Percentiles rank a stretch among this genome's conserved stretches.
Evolutionary conservation across 2,113 vertebrate species (phyloP).

Genomic region (Xenus cinereus): DNA sequence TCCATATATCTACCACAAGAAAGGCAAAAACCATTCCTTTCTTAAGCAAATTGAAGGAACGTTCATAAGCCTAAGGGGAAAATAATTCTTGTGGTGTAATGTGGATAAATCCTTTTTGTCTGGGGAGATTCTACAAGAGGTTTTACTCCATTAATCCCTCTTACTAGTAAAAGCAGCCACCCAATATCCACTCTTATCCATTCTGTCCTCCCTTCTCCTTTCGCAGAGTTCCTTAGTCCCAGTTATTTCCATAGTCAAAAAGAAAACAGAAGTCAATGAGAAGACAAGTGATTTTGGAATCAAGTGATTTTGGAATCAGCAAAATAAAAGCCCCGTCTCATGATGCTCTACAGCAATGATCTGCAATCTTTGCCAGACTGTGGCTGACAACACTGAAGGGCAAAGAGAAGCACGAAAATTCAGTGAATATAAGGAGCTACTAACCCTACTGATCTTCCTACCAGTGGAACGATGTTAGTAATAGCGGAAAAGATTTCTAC

Average conservation of each 20-base stretch:
- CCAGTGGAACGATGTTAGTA: background rate
- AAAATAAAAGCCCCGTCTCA: background rate
- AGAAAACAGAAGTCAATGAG: background rate
- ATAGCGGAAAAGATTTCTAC: background rate
- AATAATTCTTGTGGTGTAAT: background rate
- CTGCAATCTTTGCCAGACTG: background rate
- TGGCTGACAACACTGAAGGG: background rate
- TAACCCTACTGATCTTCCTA: background rate
- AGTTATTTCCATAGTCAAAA: background rate
- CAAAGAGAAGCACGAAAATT: background rate
- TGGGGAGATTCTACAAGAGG: background rate
- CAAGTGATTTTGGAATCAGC: background rate
- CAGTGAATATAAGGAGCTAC: background rate
- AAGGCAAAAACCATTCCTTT: background rate
- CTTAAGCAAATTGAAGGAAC: background rate
- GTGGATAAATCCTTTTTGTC: background rate
- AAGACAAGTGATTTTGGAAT: background rate
- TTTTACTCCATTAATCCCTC: conserved; percentile 4
- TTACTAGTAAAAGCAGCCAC: background rate
- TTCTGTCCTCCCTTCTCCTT: background rate
- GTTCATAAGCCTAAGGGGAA: background rate
- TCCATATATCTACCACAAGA: background rate
- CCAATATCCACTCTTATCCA: background rate
- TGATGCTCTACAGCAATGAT: background rate
- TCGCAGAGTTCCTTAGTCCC: background rate